Conservation (phyloP, 2,888 invertebrate genomes). For the Pachydiplax longipennis region DNA sequence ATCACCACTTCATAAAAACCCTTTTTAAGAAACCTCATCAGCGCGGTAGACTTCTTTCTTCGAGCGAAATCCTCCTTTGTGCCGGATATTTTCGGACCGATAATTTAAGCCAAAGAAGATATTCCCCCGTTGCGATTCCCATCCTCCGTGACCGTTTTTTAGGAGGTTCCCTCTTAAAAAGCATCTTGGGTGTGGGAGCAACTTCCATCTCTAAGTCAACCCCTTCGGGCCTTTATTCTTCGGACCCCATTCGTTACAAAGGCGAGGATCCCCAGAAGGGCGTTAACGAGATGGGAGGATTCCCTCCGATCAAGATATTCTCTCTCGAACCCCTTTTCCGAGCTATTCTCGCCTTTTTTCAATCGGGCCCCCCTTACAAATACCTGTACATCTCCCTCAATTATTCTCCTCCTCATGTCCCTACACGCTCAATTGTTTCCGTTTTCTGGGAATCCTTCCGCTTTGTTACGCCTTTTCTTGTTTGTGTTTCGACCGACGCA, state of each 20-base stretch:
- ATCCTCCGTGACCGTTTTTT: neutral
- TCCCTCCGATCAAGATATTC: neutral
- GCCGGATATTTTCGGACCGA: conserved; percentile 24
- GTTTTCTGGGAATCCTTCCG: no score
- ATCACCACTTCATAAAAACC: neutral
- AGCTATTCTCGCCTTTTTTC: neutral
- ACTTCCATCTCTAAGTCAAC: neutral
- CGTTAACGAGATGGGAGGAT: conserved; percentile 8
- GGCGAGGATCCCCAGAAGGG: neutral
- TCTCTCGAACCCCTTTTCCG: neutral
- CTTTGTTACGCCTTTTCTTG: no score
- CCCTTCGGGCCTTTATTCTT: conserved; percentile 1
- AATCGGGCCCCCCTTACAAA: neutral
- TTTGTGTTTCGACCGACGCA: no score
- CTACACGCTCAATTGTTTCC: no score
- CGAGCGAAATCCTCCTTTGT: neutral
- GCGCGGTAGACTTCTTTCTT: neutral
- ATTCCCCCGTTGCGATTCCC: neutral
- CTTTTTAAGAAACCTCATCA: neutral
- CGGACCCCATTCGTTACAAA: conserved; percentile 29
- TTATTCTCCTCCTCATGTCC: neutral
- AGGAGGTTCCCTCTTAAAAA: neutral
- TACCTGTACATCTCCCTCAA: neutral
- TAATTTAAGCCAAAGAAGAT: neutral
- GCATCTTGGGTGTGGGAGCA: neutral